Conservation (phyloP, 2,888 invertebrate genomes). For the Lithodes maja region DNA sequence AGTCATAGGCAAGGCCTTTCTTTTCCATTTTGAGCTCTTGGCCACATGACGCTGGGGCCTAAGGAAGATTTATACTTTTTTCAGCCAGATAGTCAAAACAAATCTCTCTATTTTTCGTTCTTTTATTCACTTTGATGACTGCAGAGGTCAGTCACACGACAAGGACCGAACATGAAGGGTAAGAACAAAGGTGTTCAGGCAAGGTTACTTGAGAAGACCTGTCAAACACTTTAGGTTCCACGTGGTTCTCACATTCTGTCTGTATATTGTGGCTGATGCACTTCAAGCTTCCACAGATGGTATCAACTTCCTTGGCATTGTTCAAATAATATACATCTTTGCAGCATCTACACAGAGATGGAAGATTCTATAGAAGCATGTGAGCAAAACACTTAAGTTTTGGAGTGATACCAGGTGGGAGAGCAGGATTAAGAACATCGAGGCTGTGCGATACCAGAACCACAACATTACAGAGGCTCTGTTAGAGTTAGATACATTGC, state of each 20-base stretch:
- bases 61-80: no score
- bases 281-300: conserved; percentile 50
- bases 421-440: conserved; percentile 54
- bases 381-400: conserved; percentile 64
- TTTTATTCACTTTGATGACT: conserved; percentile 70
- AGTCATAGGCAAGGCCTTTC: no score
- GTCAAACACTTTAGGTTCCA: conserved; percentile 60
- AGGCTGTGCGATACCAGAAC: conserved; percentile 68
- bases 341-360: conserved; percentile 55
- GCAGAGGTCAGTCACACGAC: conserved; percentile 74
- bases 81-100: no score
- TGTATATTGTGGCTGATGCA: conserved; percentile 58
- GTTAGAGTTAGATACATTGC: conserved; percentile 33
- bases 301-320: conserved; percentile 56
- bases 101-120: no score
- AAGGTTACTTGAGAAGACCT: conserved; percentile 72
- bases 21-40: no score
- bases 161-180: conserved; percentile 74
- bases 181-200: conserved; percentile 73
- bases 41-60: no score
- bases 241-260: conserved; percentile 58
- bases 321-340: conserved; percentile 68
- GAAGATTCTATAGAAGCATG: conserved; percentile 51
- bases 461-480: conserved; percentile 41
- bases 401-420: conserved; percentile 71